Evolutionary conservation across 2,888 invertebrate species (phyloP).

Genomic region (Dilophus febrilis): DNA sequence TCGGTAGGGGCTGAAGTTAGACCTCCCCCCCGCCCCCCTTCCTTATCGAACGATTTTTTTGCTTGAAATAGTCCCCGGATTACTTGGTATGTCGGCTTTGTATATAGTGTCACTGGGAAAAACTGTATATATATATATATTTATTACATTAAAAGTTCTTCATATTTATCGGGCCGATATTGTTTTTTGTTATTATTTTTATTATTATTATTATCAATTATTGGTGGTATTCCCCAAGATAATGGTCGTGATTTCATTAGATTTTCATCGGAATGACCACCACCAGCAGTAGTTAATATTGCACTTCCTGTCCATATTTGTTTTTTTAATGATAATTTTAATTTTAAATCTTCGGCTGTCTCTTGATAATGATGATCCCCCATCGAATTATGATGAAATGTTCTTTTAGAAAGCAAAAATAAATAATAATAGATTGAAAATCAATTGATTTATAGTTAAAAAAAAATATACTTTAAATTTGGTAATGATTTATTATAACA

Average conservation of each 20-base stretch:
- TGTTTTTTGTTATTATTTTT: too few species aligned
- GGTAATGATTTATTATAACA: conserved; percentile 20
- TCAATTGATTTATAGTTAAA: background rate
- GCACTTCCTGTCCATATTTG: conserved; percentile 60
- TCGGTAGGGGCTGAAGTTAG: too few species aligned
- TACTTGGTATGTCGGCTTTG: too few species aligned
- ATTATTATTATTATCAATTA: conserved; percentile 34
- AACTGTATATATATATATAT: too few species aligned
- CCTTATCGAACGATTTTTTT: too few species aligned
- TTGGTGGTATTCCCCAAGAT: conserved; percentile 50
- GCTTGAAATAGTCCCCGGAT: too few species aligned
- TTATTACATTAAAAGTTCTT: conserved; percentile 39
- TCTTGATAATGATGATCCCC: conserved; percentile 6
- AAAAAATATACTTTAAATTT: conserved; percentile 13
- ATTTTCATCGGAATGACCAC: conserved; percentile 13
- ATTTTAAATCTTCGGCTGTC: conserved; percentile 31
- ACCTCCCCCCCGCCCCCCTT: too few species aligned
- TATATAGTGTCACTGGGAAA: too few species aligned
- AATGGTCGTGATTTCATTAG: conserved; percentile 34
- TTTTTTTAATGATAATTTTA: conserved; percentile 50
- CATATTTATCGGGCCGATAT: conserved; percentile 36
- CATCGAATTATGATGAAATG: too few species aligned
- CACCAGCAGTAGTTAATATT: conserved; percentile 27
- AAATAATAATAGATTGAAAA: background rate
- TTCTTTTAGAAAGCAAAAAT: too few species aligned